A percentile compares a stretch with the other conserved stretches of the same genome.
Evolutionary conservation across 2,113 vertebrate genomes (phyloP).

Genomic region (Chloroceryle aenea): DNA sequence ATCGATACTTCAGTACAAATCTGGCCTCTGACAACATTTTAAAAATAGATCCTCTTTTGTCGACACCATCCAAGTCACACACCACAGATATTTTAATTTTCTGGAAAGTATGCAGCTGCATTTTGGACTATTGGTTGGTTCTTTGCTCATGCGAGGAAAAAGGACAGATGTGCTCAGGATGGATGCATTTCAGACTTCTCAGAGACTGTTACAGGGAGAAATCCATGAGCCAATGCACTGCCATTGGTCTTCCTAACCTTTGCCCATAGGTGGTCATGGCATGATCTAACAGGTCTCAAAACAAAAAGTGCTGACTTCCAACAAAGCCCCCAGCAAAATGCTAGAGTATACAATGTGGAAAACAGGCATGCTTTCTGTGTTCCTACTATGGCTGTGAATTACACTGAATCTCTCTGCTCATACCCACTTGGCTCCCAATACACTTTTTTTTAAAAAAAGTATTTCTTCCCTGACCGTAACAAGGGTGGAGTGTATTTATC

Average conservation of each 20-base stretch:
- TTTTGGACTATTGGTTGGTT: neutral
- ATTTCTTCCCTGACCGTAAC: constrained; percentile 49
- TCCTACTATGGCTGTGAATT: neutral
- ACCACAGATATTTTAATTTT: neutral
- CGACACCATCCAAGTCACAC: neutral
- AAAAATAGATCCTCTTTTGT: constrained; percentile 33
- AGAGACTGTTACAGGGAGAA: neutral
- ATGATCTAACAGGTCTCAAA: neutral
- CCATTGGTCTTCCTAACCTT: neutral
- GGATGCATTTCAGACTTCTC: neutral
- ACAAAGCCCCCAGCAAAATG: neutral
- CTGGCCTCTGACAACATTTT: neutral
- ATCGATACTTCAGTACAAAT: neutral
- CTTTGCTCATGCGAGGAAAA: neutral
- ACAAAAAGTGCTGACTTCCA: neutral
- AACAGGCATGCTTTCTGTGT: neutral
- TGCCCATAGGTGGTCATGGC: neutral
- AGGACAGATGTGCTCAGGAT: neutral
- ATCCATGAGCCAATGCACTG: neutral
- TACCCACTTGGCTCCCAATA: constrained; percentile 41
- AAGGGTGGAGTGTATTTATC: constrained; percentile 66
- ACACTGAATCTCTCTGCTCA: constrained; percentile 11
- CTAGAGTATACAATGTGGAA: neutral
- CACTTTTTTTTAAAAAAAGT: neutral
- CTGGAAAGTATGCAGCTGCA: neutral